These are phyloP conservation scores for Helicoverpa armigera DNA, from an alignment of 1,140 invertebrate genomes.

Conservation along the genomic window DNA sequence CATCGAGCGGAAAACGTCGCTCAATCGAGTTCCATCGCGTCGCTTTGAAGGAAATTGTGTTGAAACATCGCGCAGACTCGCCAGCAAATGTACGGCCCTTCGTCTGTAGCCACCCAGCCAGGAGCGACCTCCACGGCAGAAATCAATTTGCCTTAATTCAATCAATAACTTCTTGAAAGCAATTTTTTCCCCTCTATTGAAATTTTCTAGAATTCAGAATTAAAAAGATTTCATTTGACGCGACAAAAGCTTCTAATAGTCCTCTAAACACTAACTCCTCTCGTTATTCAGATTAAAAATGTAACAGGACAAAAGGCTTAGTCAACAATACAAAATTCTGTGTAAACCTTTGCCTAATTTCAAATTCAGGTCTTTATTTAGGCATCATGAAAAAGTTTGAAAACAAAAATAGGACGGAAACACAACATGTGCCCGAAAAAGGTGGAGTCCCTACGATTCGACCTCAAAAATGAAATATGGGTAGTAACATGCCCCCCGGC, in stretches of 20 bases:
- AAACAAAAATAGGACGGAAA: slow-evolving; percentile 14
- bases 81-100: slow-evolving; percentile 21
- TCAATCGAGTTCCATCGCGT: slow-evolving; percentile 44
- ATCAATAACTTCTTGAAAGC: slow-evolving; percentile 23
- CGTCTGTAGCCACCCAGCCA: neutral
- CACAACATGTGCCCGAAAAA: slow-evolving; percentile 34
- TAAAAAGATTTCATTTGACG: slow-evolving; percentile 7
- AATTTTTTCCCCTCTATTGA: slow-evolving; percentile 14
- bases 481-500: slow-evolving; percentile 24
- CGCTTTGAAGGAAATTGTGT: slow-evolving; percentile 48
- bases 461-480: slow-evolving; percentile 38
- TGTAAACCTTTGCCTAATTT: neutral
- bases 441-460: slow-evolving; percentile 19
- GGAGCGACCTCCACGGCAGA: neutral
- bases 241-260: slow-evolving; percentile 8
- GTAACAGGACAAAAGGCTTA: neutral
- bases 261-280: neutral
- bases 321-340: slow-evolving; percentile 4
- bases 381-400: slow-evolving; percentile 19
- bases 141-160: slow-evolving; percentile 39
- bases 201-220: neutral
- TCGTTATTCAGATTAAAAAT: neutral
- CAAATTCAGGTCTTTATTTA: slow-evolving; percentile 15
- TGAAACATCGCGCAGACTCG: slow-evolving; percentile 30
- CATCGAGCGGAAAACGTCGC: slow-evolving; percentile 36